These are phyloP conservation scores for Uropetala carovei DNA, from an alignment of 2,888 invertebrate species.

Conservation along the genomic window DNA sequence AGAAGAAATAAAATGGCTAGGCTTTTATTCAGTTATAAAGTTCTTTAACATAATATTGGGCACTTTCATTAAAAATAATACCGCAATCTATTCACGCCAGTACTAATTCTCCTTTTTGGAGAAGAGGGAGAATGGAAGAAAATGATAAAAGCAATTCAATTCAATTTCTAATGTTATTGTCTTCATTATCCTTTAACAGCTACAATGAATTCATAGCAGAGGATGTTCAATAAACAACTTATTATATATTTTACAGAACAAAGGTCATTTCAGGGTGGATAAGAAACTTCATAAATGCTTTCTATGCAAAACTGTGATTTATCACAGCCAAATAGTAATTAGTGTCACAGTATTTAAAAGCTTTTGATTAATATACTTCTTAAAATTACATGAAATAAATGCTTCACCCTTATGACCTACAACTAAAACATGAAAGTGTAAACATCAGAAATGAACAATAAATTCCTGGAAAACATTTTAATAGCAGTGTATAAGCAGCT, in stretches of 20 bases:
- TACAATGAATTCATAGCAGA: neutral
- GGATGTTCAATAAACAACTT: neutral
- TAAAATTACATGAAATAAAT: neutral
- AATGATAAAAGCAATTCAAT: too few relatives aligned
- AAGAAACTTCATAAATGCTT: constrained; percentile 45
- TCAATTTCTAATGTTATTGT: constrained; percentile 11
- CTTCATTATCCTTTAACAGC: constrained; percentile 30
- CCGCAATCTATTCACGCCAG: too few relatives aligned
- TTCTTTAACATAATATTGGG: too few relatives aligned
- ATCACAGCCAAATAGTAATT: constrained; percentile 52
- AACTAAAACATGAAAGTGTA: neutral
- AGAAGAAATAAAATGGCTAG: too few relatives aligned
- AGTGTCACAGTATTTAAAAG: constrained; percentile 13
- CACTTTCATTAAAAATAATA: too few relatives aligned
- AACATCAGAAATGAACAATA: neutral
- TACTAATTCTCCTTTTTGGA: too few relatives aligned
- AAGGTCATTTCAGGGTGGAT: neutral
- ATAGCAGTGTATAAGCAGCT: neutral
- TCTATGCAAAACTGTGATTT: constrained; percentile 26
- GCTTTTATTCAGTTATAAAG: too few relatives aligned
- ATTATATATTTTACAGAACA: neutral
- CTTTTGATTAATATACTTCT: constrained; percentile 29
- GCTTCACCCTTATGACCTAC: constrained; percentile 15
- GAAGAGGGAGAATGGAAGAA: too few relatives aligned
- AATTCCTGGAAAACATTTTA: neutral